These are phyloP conservation scores for Tenthredo amoena DNA, from an alignment of 2,888 invertebrate species.

Conservation along the genomic window DNA sequence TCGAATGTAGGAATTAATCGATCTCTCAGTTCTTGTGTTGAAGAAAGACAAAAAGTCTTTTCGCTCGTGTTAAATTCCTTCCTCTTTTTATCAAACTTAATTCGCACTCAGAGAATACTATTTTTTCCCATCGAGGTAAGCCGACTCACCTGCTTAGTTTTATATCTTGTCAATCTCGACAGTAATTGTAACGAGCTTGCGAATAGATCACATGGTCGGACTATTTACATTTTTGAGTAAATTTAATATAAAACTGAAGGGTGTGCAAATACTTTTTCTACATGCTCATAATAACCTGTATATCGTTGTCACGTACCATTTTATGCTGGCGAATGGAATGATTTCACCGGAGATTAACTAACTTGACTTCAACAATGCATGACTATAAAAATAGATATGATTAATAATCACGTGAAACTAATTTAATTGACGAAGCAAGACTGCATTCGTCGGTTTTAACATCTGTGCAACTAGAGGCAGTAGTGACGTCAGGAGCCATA, in stretches of 20 bases:
- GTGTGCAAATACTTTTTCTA: neutral
- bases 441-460: neutral
- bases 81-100: neutral
- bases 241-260: neutral
- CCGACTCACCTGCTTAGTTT: neutral
- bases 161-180: neutral
- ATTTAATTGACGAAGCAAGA: conserved; percentile 20
- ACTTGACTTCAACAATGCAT: conserved; percentile 18
- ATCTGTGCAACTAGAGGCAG: neutral
- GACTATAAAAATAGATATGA: conserved; percentile 2
- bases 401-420: conserved; percentile 12
- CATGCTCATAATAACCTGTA: neutral
- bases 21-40: too few species aligned
- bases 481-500: conserved; percentile 28
- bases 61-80: too few species aligned
- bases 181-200: neutral
- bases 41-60: too few species aligned
- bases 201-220: neutral
- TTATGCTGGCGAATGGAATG: conserved; percentile 1
- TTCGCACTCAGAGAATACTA: neutral
- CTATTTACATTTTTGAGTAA: neutral
- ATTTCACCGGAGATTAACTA: conserved; percentile 15
- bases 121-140: neutral
- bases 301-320: neutral
- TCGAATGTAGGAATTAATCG: too few species aligned